These are phyloP conservation scores for Drosophila falleni DNA, from an alignment of 2,888 invertebrate species.

Conservation along the genomic window DNA sequence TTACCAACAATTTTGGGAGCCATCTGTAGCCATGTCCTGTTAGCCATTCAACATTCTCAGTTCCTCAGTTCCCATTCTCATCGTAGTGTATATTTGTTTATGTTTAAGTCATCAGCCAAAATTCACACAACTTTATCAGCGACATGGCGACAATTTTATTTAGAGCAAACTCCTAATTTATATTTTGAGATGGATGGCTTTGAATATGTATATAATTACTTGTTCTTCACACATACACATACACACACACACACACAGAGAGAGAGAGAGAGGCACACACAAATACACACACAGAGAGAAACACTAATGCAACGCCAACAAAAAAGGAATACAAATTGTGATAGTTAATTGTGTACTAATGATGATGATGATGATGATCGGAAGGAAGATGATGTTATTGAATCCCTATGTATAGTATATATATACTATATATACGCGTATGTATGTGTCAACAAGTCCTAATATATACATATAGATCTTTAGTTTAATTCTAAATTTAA, in stretches of 20 bases:
- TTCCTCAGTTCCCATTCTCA: conserved; percentile 18
- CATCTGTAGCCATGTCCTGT: conserved; percentile 34
- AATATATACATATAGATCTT: conserved; percentile 53
- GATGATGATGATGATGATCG: conserved; percentile 27
- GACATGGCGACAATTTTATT: conserved; percentile 31
- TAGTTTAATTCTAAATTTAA: conserved; percentile 55
- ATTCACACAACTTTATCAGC: conserved; percentile 1
- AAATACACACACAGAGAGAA: conserved; percentile 28
- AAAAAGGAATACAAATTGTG: conserved; percentile 70
- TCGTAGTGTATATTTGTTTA: conserved; percentile 54
- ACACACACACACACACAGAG: conserved; percentile 11
- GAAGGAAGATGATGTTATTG: conserved; percentile 21
- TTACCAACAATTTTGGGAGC: conserved; percentile 5
- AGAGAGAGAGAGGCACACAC: neutral
- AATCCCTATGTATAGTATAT: conserved; percentile 26
- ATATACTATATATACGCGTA: conserved; percentile 31
- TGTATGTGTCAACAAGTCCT: conserved; percentile 40
- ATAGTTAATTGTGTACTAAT: conserved; percentile 60
- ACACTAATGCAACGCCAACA: conserved; percentile 57
- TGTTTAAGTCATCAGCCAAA: conserved; percentile 46
- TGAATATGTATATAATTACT: conserved; percentile 48
- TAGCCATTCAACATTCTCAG: conserved; percentile 26
- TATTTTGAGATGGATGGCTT: conserved; percentile 21
- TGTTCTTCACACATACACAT: conserved; percentile 30
- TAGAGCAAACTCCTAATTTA: neutral